Base-by-base conservation (phyloP, 1,140 invertebrate species). In the Zophobas morio region DNA sequence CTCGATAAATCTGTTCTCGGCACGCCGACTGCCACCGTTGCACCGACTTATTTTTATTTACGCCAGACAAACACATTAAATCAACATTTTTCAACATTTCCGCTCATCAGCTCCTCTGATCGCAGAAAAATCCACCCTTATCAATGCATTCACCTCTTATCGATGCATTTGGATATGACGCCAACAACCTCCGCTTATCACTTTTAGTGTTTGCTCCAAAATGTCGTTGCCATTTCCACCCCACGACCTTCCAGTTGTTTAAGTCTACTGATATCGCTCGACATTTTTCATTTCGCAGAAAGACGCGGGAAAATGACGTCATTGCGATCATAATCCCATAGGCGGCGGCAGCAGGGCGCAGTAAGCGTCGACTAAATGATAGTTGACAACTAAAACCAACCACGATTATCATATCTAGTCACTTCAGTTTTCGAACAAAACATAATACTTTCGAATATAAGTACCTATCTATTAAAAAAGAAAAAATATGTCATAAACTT, bases 161-260 rank as follows among this genome's bases (percentile, higher is more conserved):
- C 76, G 63, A 39, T 56, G 71, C 70, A 73, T 73, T 77, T 47
- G 54, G 57, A 78, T 70, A 74, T 74, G 76, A 78, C 76, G 76
- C 70, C 76, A 78, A 78, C 57, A 78, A 78, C 76, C 76, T 78
- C 74, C 20, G 20, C 70, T 78, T 78, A 78, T 78, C 76, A 47
- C 20, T 70, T 77, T 75, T 37, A 53, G 49, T 71, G 70, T 78
- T 72, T 40, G 54, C 56, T 76, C 75, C 54, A 74, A 77, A 79
- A 79, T 79, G 78, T 79, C 78, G 78, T 79, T 79, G 78, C 57
- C 37, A 73, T 76, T 76, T 75, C 77, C 35, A 54, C 71, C 35
- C 36, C 56, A 8, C 34, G 56, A 60, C 56, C 56, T 60, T 37
- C 70, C 63, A 63, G 37, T 77, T 77, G 74, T 75, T 75, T 75